Base-by-base conservation (phyloP, 2,888 invertebrate species). In the Caenorhabditis macrosperma region DNA sequence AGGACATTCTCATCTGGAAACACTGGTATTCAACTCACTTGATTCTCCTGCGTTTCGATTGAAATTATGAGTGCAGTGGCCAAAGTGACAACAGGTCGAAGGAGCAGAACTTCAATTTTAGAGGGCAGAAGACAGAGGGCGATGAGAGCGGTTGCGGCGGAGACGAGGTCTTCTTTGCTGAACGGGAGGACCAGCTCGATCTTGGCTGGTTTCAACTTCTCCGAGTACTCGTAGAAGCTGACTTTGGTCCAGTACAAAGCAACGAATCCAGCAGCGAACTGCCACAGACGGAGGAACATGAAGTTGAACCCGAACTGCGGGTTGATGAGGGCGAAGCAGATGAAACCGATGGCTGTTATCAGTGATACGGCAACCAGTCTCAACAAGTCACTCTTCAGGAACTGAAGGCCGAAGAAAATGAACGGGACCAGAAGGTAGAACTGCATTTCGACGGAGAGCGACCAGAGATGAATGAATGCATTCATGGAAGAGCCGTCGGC, bases 251-350 rank as follows among this genome's bases (percentile, higher is more conserved):
- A 72, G 38, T 54, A 80, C 1, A 66, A 22, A 1, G 75, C 80
- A 3, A 69, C 17, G 44, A 75, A 75, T 38, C 80, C 80, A 1
- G 80, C 63, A 4, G 66, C 66, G 52, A 80, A 80, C 22, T 80
- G 80, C 80, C 80, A 80, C 0, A 80, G 48, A 17, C 80, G 44
- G 12, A 76, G 71, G 12, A 66, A 55, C 80, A 80, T 80, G 35
- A 80, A 80, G 30, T 80, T 80, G 59, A 80, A 80, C 0, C 66
- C 75, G 41, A 80, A 80, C 44, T 80, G 80, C 26, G 44, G 26
- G 35, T 80, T 80, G 52, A 80, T 76, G 28, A 76, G 26, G 7
- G 24, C 48, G 15, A 66, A 80, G 6, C 35, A 30, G 1, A 71
- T 33, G 48, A 63, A 54, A 1, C 80, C 75, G 17, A 76, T 61